These are phyloP conservation scores for Zophobas morio DNA, from an alignment of 1,140 invertebrate genomes.

Conservation along the genomic window DNA sequence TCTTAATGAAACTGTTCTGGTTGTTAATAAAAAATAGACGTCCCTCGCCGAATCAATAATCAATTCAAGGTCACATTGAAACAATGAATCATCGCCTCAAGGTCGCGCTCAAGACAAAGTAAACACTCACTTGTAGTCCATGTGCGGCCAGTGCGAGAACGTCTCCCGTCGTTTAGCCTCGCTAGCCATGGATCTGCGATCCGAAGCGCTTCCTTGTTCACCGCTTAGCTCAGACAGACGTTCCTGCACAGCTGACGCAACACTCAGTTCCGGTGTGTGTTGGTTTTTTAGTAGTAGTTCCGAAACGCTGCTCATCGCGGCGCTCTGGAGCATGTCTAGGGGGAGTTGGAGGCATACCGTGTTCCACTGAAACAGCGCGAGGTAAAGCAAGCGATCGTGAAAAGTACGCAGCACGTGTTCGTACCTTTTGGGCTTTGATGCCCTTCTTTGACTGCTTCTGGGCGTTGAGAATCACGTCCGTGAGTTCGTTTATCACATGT, in stretches of 20 bases:
- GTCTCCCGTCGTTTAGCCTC: conserved; percentile 91
- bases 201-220: conserved; percentile 72
- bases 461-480: conserved; percentile 79
- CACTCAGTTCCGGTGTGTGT: conserved; percentile 87
- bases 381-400: no score
- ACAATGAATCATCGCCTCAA: neutral
- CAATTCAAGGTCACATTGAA: neutral
- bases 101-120: neutral
- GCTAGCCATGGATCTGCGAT: conserved; percentile 88
- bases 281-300: conserved; percentile 87
- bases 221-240: conserved; percentile 83
- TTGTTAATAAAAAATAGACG: neutral
- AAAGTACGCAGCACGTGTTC: conserved; percentile 44
- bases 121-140: conserved; percentile 86
- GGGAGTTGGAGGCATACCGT: conserved; percentile 87
- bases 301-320: conserved; percentile 83
- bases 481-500: conserved; percentile 84
- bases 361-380: conserved; percentile 82
- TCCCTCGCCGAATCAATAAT: neutral
- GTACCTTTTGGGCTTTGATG: conserved; percentile 88
- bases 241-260: conserved; percentile 91
- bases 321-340: conserved; percentile 82
- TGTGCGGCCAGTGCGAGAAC: conserved; percentile 94
- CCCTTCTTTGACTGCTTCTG: conserved; percentile 83
- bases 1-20: no score